phyloP scores from a whole-genome alignment of 2,113 vertebrate genomes.

The Coreoperca whiteheadi region DNA sequence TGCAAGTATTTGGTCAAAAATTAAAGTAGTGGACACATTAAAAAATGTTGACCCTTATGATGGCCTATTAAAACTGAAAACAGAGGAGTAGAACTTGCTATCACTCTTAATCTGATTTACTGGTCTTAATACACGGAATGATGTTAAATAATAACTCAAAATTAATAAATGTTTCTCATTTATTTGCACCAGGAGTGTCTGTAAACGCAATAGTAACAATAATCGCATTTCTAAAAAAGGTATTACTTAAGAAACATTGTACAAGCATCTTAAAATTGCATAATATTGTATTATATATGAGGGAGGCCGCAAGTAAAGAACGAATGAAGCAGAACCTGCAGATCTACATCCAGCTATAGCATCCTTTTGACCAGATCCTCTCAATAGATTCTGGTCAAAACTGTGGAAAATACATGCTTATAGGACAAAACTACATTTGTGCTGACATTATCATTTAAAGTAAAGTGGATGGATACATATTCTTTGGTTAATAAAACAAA shows the following conservation, averaged over 20 bases:
- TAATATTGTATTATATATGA: background rate
- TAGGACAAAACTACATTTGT: background rate
- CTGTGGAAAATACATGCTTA: background rate
- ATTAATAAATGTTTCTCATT: background rate
- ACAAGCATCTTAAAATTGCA: too few species aligned
- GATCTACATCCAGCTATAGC: slow-evolving; percentile 12
- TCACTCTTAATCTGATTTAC: background rate
- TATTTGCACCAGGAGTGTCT: background rate
- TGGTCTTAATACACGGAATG: background rate
- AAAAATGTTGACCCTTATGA: too few species aligned
- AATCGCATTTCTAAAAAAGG: too few species aligned
- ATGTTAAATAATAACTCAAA: background rate
- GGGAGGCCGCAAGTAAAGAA: background rate
- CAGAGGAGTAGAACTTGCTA: too few species aligned
- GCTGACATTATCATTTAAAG: background rate
- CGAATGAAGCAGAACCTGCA: background rate
- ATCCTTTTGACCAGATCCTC: background rate
- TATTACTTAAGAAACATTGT: too few species aligned
- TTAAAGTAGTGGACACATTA: too few species aligned
- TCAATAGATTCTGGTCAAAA: too few species aligned
- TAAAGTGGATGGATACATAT: background rate
- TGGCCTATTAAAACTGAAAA: too few species aligned
- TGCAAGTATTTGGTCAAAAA: too few species aligned
- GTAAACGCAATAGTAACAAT: too few species aligned
- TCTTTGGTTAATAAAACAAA: background rate